A percentile compares a stretch with the other conserved stretches of the same genome.
These are phyloP conservation scores for Stenotaenia linearis DNA, from an alignment of 2,888 invertebrate genomes.

Conservation along the genomic window DNA sequence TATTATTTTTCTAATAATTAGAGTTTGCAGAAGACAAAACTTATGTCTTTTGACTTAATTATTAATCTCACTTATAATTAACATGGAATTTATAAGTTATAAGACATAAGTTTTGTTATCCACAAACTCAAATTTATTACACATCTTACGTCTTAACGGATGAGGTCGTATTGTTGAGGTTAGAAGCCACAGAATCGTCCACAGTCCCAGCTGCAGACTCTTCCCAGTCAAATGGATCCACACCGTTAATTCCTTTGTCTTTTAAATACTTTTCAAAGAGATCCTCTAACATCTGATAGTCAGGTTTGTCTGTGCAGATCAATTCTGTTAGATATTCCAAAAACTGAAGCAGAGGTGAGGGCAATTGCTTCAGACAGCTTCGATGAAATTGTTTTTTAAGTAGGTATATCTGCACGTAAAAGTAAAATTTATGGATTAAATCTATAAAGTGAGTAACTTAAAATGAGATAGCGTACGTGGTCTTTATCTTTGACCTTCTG, in stretches of 20 bases:
- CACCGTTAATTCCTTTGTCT: constrained; percentile 77
- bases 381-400: constrained; percentile 95
- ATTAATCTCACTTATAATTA: no score
- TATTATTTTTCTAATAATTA: no score
- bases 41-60: no score
- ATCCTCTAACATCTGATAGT: constrained; percentile 82
- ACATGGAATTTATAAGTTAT: no score
- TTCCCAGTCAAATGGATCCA: constrained; percentile 96
- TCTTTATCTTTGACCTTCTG: constrained; percentile 97
- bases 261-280: constrained; percentile 90
- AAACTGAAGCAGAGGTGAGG: constrained; percentile 88
- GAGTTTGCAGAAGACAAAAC: no score
- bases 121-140: no score
- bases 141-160: no score
- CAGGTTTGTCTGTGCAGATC: constrained; percentile 91
- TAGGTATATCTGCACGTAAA: constrained; percentile 77
- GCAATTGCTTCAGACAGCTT: constrained; percentile 83
- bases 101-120: no score
- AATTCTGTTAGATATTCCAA: constrained; percentile 87
- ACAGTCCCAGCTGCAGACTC: constrained; percentile 64
- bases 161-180: no score
- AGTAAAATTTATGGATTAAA: neutral
- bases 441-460: no score
- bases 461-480: constrained; percentile 57
- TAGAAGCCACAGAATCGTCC: constrained; percentile 41